These are phyloP conservation scores for Diorhabda sublineata DNA, from an alignment of 1,140 invertebrate genomes.

Conservation along the genomic window DNA sequence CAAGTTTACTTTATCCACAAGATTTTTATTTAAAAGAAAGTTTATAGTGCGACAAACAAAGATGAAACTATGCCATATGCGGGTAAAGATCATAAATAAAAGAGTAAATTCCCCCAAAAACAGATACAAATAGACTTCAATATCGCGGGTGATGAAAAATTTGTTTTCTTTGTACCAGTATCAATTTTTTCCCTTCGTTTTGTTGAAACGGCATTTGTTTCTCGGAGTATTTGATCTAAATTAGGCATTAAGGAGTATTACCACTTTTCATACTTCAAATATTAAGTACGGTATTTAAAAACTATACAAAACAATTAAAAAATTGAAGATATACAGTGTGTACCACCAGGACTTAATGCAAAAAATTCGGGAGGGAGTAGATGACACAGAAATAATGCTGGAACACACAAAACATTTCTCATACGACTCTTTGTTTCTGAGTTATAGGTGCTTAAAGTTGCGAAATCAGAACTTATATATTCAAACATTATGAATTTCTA, in stretches of 20 bases:
- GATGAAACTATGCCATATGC: constrained; percentile 21
- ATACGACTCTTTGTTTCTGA: too few relatives aligned
- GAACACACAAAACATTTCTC: too few relatives aligned
- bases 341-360: too few relatives aligned
- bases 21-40: constrained; percentile 30
- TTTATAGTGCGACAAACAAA: constrained; percentile 24
- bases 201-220: not conserved
- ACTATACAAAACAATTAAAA: too few relatives aligned
- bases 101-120: constrained; percentile 17
- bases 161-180: constrained; percentile 8
- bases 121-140: constrained; percentile 23
- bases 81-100: constrained; percentile 9
- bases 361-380: too few relatives aligned
- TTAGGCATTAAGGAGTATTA: not conserved
- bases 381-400: too few relatives aligned
- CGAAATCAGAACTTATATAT: too few relatives aligned
- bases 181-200: not conserved
- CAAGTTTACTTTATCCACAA: constrained; percentile 31
- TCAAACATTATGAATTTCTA: too few relatives aligned
- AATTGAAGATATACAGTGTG: too few relatives aligned
- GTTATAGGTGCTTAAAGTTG: too few relatives aligned
- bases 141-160: constrained; percentile 20
- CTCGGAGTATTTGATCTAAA: not conserved
- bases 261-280: not conserved
- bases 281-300: too few relatives aligned